Evolutionary conservation across 2,888 invertebrate species (phyloP).

Genomic region (Dynastes hyllus): DNA sequence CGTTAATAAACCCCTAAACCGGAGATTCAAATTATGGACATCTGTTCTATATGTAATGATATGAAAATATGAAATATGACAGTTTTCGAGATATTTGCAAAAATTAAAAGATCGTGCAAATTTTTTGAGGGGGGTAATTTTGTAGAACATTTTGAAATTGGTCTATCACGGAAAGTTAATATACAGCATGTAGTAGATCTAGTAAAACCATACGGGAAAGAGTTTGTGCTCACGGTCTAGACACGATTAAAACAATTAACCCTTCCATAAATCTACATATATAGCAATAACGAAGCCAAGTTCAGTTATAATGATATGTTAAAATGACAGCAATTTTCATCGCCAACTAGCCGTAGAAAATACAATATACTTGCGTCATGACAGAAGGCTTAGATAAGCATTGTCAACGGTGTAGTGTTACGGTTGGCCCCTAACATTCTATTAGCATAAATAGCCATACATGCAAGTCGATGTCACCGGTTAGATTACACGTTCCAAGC

Average conservation of each 20-base stretch:
- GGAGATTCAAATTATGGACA: too few relatives aligned
- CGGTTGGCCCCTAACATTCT: neutral
- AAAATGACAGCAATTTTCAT: constrained; percentile 57
- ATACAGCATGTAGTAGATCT: too few relatives aligned
- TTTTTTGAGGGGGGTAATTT: too few relatives aligned
- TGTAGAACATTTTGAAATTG: too few relatives aligned
- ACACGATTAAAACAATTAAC: neutral
- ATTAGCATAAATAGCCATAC: constrained; percentile 33
- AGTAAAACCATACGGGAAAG: too few relatives aligned
- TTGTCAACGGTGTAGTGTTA: constrained; percentile 50
- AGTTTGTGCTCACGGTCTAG: neutral
- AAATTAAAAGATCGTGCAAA: too few relatives aligned
- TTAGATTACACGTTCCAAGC: constrained; percentile 36
- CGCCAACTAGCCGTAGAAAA: constrained; percentile 59
- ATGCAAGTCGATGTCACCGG: constrained; percentile 42
- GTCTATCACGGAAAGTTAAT: too few relatives aligned
- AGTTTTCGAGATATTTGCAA: too few relatives aligned
- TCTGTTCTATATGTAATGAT: too few relatives aligned
- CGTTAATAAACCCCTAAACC: too few relatives aligned
- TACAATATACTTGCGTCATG: constrained; percentile 56
- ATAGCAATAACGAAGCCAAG: neutral
- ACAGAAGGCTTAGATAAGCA: constrained; percentile 51
- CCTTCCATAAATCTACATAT: neutral
- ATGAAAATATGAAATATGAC: too few relatives aligned
- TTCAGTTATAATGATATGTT: constrained; percentile 51